Evolutionary conservation across 1,140 invertebrate species (phyloP).

Genomic region (Drosophila pachea): DNA sequence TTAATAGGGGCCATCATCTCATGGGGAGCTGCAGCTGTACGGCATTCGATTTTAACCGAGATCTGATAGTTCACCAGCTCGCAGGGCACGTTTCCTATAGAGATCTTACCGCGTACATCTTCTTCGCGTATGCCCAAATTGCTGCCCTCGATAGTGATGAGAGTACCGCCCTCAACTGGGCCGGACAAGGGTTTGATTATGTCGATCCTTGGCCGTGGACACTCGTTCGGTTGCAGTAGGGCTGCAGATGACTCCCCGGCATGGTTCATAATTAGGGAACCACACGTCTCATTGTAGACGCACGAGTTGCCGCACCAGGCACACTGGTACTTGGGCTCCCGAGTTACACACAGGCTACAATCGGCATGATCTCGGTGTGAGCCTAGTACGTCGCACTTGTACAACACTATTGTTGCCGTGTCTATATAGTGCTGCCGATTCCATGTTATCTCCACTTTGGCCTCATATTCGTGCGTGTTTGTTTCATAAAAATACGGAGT

Average conservation of each 20-base stretch:
- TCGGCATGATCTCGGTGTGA: slow-evolving; percentile 94
- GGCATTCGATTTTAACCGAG: slow-evolving; percentile 93
- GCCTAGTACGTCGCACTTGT: slow-evolving; percentile 96
- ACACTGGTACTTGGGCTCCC: slow-evolving; percentile 92
- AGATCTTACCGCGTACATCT: slow-evolving; percentile 94
- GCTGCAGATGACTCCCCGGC: neutral
- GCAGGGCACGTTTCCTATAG: slow-evolving; percentile 94
- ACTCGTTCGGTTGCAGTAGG: slow-evolving; percentile 85
- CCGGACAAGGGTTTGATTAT: slow-evolving; percentile 96
- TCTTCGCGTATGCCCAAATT: slow-evolving; percentile 94
- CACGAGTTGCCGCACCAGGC: slow-evolving; percentile 95
- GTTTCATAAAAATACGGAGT: slow-evolving; percentile 94
- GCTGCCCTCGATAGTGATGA: slow-evolving; percentile 96
- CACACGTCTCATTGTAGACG: slow-evolving; percentile 90
- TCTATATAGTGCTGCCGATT: slow-evolving; percentile 95
- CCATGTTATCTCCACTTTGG: slow-evolving; percentile 93
- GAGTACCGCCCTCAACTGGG: slow-evolving; percentile 96
- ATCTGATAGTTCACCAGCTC: slow-evolving; percentile 93
- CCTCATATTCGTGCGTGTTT: slow-evolving; percentile 90
- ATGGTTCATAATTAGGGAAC: neutral
- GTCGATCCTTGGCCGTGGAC: slow-evolving; percentile 94
- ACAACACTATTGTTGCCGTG: slow-evolving; percentile 92
- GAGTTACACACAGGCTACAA: slow-evolving; percentile 95
- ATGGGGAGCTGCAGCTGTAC: slow-evolving; percentile 87
- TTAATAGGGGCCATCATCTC: slow-evolving; percentile 90